A percentile compares a stretch with the other conserved stretches of the same genome.
phyloP scores from a whole-genome alignment of 2,113 vertebrate genomes.

The Manacus vitellinus region DNA sequence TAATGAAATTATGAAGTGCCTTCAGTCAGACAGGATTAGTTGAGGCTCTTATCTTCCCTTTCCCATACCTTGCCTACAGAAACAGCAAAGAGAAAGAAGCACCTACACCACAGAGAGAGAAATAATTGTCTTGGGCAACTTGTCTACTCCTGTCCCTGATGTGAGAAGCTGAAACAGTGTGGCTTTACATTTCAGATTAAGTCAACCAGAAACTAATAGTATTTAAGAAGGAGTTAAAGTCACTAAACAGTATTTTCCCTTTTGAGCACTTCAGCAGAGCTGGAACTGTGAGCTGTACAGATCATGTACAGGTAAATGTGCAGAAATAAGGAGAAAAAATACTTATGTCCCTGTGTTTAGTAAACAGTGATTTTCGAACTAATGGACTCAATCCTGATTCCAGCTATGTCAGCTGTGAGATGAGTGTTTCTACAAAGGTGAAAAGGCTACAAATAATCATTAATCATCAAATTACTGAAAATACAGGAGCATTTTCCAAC shows the following conservation, averaged over 20 bases:
- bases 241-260: not conserved
- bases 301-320: not conserved
- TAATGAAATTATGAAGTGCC: not conserved
- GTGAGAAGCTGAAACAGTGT: not conserved
- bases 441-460: not conserved
- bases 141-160: rapidly evolving
- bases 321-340: not conserved
- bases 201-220: not conserved
- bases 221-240: not conserved
- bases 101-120: not conserved
- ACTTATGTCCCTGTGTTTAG: not conserved
- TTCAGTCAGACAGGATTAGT: not conserved
- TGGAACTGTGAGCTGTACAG: not conserved
- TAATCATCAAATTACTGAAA: not conserved
- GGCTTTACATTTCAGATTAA: not conserved
- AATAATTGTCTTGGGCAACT: not conserved
- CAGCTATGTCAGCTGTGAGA: not conserved
- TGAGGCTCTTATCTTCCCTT: not conserved
- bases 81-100: not conserved
- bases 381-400: not conserved
- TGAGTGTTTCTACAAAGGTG: not conserved
- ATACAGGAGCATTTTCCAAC: not conserved
- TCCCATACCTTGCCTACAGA: not conserved
- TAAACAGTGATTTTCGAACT: not conserved
- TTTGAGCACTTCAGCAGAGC: not conserved